Evolutionary conservation across 1,140 invertebrate genomes (phyloP).

Genomic region (Brachionus calyciflorus): DNA sequence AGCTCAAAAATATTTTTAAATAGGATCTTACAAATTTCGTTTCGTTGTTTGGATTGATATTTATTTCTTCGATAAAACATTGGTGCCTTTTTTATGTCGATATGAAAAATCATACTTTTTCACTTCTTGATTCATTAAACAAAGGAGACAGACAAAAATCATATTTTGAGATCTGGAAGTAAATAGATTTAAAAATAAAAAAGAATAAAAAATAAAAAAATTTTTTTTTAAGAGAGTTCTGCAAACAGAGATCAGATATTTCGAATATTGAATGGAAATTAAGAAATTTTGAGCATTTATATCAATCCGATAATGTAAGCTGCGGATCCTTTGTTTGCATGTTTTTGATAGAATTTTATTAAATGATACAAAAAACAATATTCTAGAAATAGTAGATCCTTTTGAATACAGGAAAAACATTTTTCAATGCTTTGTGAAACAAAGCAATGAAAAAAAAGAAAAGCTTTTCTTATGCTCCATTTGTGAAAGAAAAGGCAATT

Average conservation of each 20-base stretch:
- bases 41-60: neutral
- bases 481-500: neutral
- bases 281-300: neutral
- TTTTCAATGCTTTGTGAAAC: neutral
- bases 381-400: neutral
- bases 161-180: too few relatives aligned
- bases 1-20: neutral
- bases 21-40: neutral
- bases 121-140: neutral
- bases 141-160: neutral
- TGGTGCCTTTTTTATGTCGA: constrained; percentile 18
- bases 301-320: neutral
- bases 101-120: constrained; percentile 1
- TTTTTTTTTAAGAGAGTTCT: constrained; percentile 4
- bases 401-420: neutral
- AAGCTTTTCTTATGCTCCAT: neutral
- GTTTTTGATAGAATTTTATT: neutral
- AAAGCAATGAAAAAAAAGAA: neutral
- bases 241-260: neutral
- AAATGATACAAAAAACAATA: neutral
- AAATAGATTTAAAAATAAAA: neutral
- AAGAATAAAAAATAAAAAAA: neutral
- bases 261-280: neutral
- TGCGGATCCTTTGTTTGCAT: neutral
- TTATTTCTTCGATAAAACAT: neutral